Conservation (phyloP, 1,140 invertebrate genomes). For the Calephelis virginiensis region DNA sequence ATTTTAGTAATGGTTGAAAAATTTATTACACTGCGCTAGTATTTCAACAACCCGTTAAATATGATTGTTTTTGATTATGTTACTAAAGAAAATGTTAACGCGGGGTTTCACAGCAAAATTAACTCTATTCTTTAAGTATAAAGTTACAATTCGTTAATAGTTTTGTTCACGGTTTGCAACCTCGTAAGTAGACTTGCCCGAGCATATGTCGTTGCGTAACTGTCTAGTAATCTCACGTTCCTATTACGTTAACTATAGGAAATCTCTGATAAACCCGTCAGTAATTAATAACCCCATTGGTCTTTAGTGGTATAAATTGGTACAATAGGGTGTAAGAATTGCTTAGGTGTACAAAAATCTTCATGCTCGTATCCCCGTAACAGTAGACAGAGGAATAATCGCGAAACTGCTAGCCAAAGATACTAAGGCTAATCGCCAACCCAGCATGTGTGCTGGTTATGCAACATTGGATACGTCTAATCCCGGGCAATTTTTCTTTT, state of each 20-base stretch:
- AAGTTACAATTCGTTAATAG: background rate
- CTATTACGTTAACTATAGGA: conserved; percentile 17
- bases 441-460: no score
- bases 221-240: background rate
- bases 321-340: background rate
- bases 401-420: no score
- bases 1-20: no score
- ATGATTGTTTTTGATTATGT: conserved; percentile 15
- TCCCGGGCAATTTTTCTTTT: no score
- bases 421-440: no score
- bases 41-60: conserved; percentile 16
- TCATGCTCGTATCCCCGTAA: no score
- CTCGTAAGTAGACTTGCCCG: conserved; percentile 6
- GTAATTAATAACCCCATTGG: background rate
- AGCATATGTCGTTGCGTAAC: conserved; percentile 6
- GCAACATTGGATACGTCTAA: no score
- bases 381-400: no score
- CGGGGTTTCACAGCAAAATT: background rate
- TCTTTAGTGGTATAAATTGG: background rate
- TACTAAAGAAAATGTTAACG: background rate
- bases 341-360: no score
- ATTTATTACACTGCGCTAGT: background rate
- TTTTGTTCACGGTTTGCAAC: conserved; percentile 5
- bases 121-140: background rate
- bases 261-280: conserved; percentile 4